Evolutionary conservation across 2,888 invertebrate genomes (phyloP), one percentile per base, ranked within the genome.

Genomic region (Pristionchus japonicus): DNA sequence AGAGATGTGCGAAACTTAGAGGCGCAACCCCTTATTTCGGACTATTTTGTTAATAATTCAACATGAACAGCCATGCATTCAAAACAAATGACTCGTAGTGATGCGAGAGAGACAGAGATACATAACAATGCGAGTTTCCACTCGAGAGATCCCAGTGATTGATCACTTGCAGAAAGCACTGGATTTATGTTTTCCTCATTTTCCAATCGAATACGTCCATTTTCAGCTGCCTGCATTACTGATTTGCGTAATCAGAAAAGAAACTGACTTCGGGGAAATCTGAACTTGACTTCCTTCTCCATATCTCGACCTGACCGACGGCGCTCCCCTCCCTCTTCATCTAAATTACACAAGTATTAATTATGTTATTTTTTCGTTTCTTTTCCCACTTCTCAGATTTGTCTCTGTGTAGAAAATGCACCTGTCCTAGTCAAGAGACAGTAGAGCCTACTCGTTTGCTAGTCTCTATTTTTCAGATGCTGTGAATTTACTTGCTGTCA

Each of bases 261-360:
- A 40, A 40, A 74, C 37, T 74, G 40, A 74, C 74, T 74, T 74
- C 74, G 7, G 1, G 74, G 74, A 23, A 74, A 74, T 37, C 74
- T 15, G 20, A 74, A 74, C 74, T 74, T 74, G 74, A 74, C 74
- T 74, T 74, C 74, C 23, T 74, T 74, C 74, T 74, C 74, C 37
- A 74, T 74, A n/a, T 57, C 57, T n/a, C n/a, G 23, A 9, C 37
- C 40, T 20, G 74, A 74, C 7, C 74, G 74, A 23, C 74, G 74
- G 17, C 74, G 15, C 40, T 74, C 74, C 74, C 74, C 74, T 74
- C 74, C 74, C 23, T 74, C 74, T 37, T 74, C 74, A 74, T 74
- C 74, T 74, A 7, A 74, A n/a, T n/a, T n/a, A n/a, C 9, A 27
- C 34, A 64, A 0, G 11, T 74, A 40, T 37, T 74, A 23, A 74